These are phyloP conservation scores for Sclerurus mexicanus DNA, from an alignment of 2,113 vertebrate species.

Conservation along the genomic window DNA sequence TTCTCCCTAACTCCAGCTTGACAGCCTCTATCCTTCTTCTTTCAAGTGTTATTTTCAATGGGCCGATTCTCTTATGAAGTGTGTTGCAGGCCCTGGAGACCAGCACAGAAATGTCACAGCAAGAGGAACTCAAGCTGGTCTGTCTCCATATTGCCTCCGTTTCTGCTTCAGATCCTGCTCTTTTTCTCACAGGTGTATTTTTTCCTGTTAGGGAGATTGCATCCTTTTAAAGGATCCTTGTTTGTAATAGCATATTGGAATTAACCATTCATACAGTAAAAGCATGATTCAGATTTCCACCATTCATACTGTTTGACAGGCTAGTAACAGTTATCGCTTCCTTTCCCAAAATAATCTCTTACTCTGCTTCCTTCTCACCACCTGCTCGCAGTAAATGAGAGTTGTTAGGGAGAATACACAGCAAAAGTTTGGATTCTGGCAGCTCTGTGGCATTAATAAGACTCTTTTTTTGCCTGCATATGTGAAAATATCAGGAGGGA, in stretches of 20 bases:
- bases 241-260: not conserved
- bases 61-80: not conserved
- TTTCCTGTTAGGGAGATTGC: not conserved
- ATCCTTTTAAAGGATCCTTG: not conserved
- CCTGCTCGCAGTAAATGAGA: conserved; percentile 29
- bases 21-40: not conserved
- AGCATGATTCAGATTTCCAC: conserved; percentile 26
- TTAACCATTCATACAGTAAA: conserved; percentile 11
- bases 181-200: not conserved
- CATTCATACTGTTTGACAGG: conserved; percentile 21
- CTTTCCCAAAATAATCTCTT: conserved; percentile 48
- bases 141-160: fast-evolving
- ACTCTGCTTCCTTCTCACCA: conserved; percentile 38
- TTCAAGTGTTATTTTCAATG: not conserved
- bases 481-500: not conserved
- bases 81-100: not conserved
- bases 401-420: not conserved
- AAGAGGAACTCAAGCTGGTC: not conserved
- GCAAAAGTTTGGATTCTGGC: not conserved
- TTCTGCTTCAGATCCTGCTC: not conserved
- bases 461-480: not conserved
- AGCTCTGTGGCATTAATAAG: not conserved
- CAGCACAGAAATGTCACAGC: not conserved
- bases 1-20: not conserved
- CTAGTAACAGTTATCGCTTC: conserved; percentile 43